Conservation (phyloP, 2,797 vertebrate species). For the Muraenolepis orangiensis region DNA sequence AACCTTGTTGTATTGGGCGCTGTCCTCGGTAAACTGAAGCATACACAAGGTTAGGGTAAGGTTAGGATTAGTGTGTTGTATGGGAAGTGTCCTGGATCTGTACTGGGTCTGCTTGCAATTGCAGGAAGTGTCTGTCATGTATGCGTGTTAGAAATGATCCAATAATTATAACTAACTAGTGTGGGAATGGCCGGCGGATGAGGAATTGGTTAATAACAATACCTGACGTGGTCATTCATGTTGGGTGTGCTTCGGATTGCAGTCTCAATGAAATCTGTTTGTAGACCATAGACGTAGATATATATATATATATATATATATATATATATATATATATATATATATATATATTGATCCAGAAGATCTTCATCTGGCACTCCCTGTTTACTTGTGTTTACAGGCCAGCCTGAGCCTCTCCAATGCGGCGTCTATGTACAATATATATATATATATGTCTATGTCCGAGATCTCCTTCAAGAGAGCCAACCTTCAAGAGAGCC, state of each 20-base stretch:
- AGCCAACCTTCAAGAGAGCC: too few relatives aligned
- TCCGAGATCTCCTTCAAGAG: neutral
- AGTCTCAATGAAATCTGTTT: neutral
- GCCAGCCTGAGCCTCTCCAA: too few relatives aligned
- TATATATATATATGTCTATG: too few relatives aligned
- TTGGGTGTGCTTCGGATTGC: neutral
- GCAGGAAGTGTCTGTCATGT: too few relatives aligned
- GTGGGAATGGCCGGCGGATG: neutral
- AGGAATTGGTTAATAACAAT: neutral
- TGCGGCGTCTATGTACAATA: too few relatives aligned
- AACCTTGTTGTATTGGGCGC: neutral
- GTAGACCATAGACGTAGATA: too few relatives aligned
- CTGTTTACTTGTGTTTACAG: too few relatives aligned
- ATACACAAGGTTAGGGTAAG: neutral
- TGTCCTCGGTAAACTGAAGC: neutral
- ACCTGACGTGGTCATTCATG: neutral
- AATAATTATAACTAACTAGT: neutral
- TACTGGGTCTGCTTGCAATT: neutral
- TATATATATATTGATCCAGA: too few relatives aligned
- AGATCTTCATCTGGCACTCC: too few relatives aligned
- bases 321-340: too few relatives aligned
- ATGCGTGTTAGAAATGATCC: neutral
- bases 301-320: too few relatives aligned
- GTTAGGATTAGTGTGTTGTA: slow-evolving; percentile 1
- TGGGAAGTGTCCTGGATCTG: neutral